Percentiles rank a stretch among this genome's conserved stretches.
These are phyloP conservation scores for Cephalopterus ornatus DNA, from an alignment of 2,113 vertebrate species.

Conservation along the genomic window DNA sequence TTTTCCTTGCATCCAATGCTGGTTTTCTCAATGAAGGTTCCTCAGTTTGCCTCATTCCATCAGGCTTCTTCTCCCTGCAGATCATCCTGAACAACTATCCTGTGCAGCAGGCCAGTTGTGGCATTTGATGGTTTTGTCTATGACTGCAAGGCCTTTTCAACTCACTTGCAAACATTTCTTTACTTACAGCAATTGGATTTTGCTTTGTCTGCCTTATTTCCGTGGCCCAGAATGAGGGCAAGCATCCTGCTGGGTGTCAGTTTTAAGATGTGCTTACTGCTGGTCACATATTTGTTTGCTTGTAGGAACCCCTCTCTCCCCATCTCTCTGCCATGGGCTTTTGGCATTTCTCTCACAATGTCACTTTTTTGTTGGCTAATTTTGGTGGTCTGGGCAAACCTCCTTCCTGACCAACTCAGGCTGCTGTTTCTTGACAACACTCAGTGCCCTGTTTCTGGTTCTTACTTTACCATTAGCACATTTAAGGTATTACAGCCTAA, in stretches of 20 bases:
- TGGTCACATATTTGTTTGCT: background rate
- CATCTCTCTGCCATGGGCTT: background rate
- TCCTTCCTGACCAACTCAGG: background rate
- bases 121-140: background rate
- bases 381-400: background rate
- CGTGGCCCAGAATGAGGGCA: background rate
- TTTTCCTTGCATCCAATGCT: background rate
- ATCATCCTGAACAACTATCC: background rate
- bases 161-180: background rate
- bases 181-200: background rate
- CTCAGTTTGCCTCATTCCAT: background rate
- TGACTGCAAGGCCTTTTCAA: background rate
- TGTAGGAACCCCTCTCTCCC: background rate
- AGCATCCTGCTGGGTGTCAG: background rate
- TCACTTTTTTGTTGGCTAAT: background rate
- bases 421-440: background rate
- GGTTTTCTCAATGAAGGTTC: background rate
- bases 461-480: background rate
- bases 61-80: background rate
- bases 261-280: background rate
- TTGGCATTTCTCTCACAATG: background rate
- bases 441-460: background rate
- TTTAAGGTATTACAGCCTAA: background rate
- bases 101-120: background rate
- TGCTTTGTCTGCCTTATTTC: slow-evolving; percentile 9